These are phyloP conservation scores for Philypnodon macrostomus DNA, from an alignment of 2,797 vertebrate genomes.

Conservation along the genomic window DNA sequence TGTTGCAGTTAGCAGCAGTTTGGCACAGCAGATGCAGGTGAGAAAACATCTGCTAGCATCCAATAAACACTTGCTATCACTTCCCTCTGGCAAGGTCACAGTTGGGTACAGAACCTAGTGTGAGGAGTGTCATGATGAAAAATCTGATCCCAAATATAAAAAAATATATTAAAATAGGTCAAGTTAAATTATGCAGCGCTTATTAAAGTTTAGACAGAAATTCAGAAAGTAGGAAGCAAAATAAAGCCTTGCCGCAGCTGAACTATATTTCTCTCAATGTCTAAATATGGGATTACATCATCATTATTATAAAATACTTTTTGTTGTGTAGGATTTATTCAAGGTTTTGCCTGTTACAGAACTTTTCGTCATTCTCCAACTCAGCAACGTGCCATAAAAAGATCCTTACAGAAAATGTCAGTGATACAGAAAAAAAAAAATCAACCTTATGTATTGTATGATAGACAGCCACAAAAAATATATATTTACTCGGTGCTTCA, in stretches of 20 bases:
- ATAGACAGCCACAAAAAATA: too few species aligned
- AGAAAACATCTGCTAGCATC: constrained; percentile 7
- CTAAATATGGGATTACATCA: constrained; percentile 10
- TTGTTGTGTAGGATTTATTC: constrained; percentile 22
- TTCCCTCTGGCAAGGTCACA: constrained; percentile 3
- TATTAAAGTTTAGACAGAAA: background rate
- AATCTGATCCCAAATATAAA: background rate
- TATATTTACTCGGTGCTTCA: too few species aligned
- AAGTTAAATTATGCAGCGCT: background rate
- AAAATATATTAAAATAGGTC: constrained; percentile 1
- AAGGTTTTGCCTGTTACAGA: constrained; percentile 40
- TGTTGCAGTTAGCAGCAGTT: constrained; percentile 10
- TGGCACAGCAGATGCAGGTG: constrained; percentile 9
- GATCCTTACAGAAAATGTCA: constrained; percentile 10
- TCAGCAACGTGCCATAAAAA: constrained; percentile 37
- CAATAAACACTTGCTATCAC: constrained; percentile 8
- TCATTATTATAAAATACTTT: background rate
- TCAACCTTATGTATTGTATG: too few species aligned
- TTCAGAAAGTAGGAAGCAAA: background rate
- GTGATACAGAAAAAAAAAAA: too few species aligned
- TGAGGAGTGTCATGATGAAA: background rate
- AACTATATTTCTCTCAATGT: background rate
- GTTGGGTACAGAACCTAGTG: background rate
- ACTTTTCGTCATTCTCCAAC: constrained; percentile 49
- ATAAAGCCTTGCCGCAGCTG: constrained; percentile 1